A percentile compares a stretch with the other conserved stretches of the same genome.
Conservation (phyloP, 2,113 vertebrate genomes). For the Nanger granti region DNA sequence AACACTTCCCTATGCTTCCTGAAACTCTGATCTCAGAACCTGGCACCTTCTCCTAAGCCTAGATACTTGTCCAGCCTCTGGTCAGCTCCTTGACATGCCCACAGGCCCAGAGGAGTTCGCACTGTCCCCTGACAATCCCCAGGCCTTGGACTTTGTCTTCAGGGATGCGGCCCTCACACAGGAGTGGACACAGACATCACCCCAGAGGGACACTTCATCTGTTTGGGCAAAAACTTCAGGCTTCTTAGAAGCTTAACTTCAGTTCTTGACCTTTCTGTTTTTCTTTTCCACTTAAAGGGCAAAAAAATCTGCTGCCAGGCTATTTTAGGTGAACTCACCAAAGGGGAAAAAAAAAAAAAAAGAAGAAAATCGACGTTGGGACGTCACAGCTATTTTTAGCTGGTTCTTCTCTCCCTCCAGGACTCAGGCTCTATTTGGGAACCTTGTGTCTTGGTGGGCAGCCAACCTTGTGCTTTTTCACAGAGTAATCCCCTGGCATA, state of each 20-base stretch:
- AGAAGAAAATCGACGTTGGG: slow-evolving; percentile 47
- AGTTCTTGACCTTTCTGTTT: slow-evolving; percentile 44
- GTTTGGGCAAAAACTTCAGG: slow-evolving; percentile 14
- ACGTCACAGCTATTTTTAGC: slow-evolving; percentile 83
- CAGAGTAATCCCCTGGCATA: slow-evolving; percentile 76
- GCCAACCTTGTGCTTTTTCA: slow-evolving; percentile 77
- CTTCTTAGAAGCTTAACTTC: background rate
- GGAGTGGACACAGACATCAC: background rate
- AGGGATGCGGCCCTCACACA: background rate
- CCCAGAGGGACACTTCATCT: background rate
- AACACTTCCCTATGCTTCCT: background rate
- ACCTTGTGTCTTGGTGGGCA: slow-evolving; percentile 69
- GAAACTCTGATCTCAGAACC: background rate
- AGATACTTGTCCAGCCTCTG: background rate
- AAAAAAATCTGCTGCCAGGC: slow-evolving; percentile 45
- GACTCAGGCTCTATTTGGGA: slow-evolving; percentile 83
- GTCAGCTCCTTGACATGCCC: background rate
- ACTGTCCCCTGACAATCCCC: background rate
- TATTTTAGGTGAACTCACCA: slow-evolving; percentile 73
- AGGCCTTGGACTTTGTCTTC: background rate
- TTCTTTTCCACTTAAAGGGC: slow-evolving; percentile 49
- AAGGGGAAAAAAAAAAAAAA: slow-evolving; percentile 8
- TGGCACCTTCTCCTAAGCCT: background rate
- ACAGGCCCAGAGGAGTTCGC: background rate
- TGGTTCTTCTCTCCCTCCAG: slow-evolving; percentile 74